Base-by-base conservation (phyloP, 2,113 vertebrate genomes). In the Hydrochoerus hydrochaeris region DNA sequence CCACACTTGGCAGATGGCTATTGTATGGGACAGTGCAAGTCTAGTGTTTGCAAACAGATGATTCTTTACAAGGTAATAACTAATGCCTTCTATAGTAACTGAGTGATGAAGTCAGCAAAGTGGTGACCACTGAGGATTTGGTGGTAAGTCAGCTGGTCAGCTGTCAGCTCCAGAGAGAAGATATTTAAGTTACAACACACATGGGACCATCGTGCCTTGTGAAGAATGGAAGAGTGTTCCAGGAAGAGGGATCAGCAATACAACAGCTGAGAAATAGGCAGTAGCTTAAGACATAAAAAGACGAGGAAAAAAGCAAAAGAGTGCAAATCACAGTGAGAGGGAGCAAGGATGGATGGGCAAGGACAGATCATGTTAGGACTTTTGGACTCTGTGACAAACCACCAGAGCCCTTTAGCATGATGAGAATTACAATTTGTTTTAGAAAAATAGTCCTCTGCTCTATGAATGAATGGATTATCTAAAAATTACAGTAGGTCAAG, bases 311-410 rank as follows among this genome's bases (percentile, higher is more conserved):
- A 26, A 5, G 32, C 19, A 82, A 38, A 22, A n/a, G 35, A 28
- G 38, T 44, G 17, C 1, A 28, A 11, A 26, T 28, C 54, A 17
- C 28, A 7, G 11, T 5, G 17, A 44, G 16, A n/a, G 46, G 32
- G 32, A 22, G 24, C 0, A 0, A 58, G 44, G 19, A 1, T 0
- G 5, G 1, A n/a, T 0, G 7, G 62, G 3, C 28, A 35, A 38
- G 54, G 69, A 4, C 3, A 22, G 44, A 52, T n/a, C 16, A 1
- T 1, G 52, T 41, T 1, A 41, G 28, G 35, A 46, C 14, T 82
- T 58, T 14, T 0, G 28, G 65, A 38, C 20, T 77, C 65, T 5
- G 0, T 44, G 30, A 58, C 38, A 28, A 44, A 9, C 38, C 12
- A n/a, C 49, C 10, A 1, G 49, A 49, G 28, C 7, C 1, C 38